phyloP scores from a whole-genome alignment of 1,140 invertebrate species.

The Ceratitis capitata region DNA sequence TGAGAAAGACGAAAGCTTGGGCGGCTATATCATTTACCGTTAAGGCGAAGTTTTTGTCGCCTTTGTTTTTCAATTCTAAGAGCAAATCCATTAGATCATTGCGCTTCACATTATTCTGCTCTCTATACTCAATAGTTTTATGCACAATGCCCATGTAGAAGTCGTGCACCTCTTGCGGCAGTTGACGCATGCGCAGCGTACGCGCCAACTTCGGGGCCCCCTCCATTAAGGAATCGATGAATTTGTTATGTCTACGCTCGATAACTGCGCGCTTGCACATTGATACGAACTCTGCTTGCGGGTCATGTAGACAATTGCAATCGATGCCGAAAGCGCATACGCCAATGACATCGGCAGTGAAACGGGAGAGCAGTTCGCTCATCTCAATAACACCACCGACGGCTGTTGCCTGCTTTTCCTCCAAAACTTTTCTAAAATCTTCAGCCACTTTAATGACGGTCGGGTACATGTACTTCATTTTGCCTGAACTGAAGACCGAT shows the following conservation, averaged over 20 bases:
- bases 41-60: conserved; percentile 44
- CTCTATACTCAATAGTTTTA: conserved; percentile 66
- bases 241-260: conserved; percentile 47
- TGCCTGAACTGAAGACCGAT: conserved; percentile 70
- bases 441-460: conserved; percentile 59
- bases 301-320: conserved; percentile 68
- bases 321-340: conserved; percentile 71
- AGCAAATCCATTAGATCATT: conserved; percentile 70
- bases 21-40: conserved; percentile 56
- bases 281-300: conserved; percentile 67
- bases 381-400: conserved; percentile 62
- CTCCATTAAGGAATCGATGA: conserved; percentile 53
- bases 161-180: conserved; percentile 63
- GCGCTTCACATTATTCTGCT: conserved; percentile 64
- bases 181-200: conserved; percentile 49
- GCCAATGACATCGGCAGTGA: conserved; percentile 73
- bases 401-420: conserved; percentile 35
- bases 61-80: conserved; percentile 63
- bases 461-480: conserved; percentile 69
- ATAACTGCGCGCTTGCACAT: conserved; percentile 59
- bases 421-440: conserved; percentile 53
- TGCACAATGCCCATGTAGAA: conserved; percentile 68
- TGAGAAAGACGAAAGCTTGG: conserved; percentile 66
- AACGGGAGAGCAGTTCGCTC: conserved; percentile 67
- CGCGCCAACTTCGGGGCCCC: conserved; percentile 53